Base-by-base conservation (phyloP, 2,113 vertebrate genomes). In the Polypterus senegalus region DNA sequence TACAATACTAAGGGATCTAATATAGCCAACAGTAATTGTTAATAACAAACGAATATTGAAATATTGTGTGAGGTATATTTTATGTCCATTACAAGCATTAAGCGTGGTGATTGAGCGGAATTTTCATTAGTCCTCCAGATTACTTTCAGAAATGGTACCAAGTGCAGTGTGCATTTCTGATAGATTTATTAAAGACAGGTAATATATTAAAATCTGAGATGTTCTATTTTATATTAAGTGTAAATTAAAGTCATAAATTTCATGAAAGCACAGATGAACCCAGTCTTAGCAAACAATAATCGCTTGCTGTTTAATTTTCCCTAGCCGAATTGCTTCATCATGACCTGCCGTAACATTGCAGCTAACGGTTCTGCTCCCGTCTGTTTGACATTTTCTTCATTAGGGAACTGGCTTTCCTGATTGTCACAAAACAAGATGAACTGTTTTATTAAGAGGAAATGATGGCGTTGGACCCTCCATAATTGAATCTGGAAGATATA, bases 161-260 rank as follows among this genome's bases (percentile, higher is more conserved):
- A 27, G 62, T 73, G 70, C 66, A 83, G 74, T 69, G 74, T 69
- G 82, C 69, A 79, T 73, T 75, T 62, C 67, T 72, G 70, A 74
- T 51, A 81, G 76, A 87, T 87, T 88, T 90, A 89, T 86, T 74
- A 80, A 76, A 74, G 69, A 77, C 68, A 83, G 81, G 78, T 79
- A 70, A 79, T 75, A 70, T 69, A 83, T 84, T 82, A 81, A 86
- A 88, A 75, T 60, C 51, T 54, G 60, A 67, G 46, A 83, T 80
- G 70, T 73, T 83, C 74, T 80, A 82, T 82, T 85, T 92, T 86
- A 88, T 72, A 67, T 71, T 68, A 71, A 79, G 80, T 70, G 67
- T 80, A 89, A 89, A 90, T 89, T 86, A 84, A 83, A 89, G 66
- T 69, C 72, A 83, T 89, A 82, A 85, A 88, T 89, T 88, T 82